phyloP scores from a whole-genome alignment of 2,888 invertebrate genomes.

The Drymonia ruficornis region DNA sequence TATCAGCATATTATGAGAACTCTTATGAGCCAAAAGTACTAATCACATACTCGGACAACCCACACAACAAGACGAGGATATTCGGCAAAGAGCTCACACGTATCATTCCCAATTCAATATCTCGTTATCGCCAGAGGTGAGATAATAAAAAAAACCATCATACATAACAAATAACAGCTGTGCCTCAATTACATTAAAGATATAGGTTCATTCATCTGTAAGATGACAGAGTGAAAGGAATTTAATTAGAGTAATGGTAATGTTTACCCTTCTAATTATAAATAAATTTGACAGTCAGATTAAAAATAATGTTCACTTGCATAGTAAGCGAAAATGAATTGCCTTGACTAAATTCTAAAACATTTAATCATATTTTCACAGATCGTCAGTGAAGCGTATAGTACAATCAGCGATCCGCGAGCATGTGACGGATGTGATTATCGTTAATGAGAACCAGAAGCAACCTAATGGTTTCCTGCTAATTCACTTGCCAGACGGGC shows the following conservation, averaged over 20 bases:
- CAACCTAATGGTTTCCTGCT: conserved; percentile 96
- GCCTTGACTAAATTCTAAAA: too few relatives aligned
- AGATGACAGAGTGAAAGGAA: too few relatives aligned
- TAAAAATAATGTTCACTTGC: too few relatives aligned
- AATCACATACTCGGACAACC: conserved; percentile 98
- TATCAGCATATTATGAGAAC: conserved; percentile 93
- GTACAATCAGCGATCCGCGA: conserved; percentile 92
- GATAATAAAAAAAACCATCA: too few relatives aligned
- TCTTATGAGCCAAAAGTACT: conserved; percentile 96
- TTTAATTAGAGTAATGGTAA: too few relatives aligned
- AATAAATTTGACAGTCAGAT: too few relatives aligned
- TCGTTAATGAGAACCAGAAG: conserved; percentile 97
- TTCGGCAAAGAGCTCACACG: conserved; percentile 96
- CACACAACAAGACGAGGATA: conserved; percentile 93
- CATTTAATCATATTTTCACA: conserved; percentile 58
- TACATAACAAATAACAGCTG: too few relatives aligned
- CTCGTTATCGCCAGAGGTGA: conserved; percentile 90
- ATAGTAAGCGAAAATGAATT: too few relatives aligned
- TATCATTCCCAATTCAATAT: conserved; percentile 96
- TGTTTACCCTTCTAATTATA: too few relatives aligned
- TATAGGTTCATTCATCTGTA: too few relatives aligned
- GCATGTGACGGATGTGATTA: conserved; percentile 93
- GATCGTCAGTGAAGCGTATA: conserved; percentile 96
- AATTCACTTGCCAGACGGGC: conserved; percentile 97
- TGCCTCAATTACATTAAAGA: too few relatives aligned